Evolutionary conservation across 2,113 vertebrate species (phyloP).

Genomic region (Syngnathus typhle): DNA sequence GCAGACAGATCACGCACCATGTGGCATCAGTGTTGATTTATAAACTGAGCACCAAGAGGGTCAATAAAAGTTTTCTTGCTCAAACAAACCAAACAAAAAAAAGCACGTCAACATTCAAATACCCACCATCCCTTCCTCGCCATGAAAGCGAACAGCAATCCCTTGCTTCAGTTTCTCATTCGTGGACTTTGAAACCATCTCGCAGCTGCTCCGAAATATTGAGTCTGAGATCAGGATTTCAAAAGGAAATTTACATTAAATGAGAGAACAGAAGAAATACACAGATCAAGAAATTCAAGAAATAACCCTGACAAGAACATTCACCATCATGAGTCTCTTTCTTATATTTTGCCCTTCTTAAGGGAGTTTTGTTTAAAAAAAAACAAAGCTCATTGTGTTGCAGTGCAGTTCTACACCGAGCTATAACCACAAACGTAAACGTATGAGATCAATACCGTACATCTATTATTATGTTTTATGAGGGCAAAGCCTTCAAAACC

Average conservation of each 20-base stretch:
- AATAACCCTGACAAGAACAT: not conserved
- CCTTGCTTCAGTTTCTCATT: conserved; percentile 96
- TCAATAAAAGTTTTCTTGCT: not conserved
- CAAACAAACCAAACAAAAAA: not conserved
- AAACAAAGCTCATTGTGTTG: not conserved
- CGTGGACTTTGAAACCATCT: conserved; percentile 94
- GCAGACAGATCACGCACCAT: not conserved
- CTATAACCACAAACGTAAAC: not conserved
- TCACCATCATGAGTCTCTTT: not conserved
- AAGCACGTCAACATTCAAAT: not conserved
- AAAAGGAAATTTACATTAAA: not conserved
- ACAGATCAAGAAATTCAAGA: not conserved
- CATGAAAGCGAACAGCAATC: conserved; percentile 95
- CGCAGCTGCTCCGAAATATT: conserved; percentile 98
- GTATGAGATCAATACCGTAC: not conserved
- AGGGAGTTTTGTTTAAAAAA: not conserved
- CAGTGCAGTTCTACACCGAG: not conserved
- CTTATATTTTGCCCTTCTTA: not conserved
- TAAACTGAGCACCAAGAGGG: not conserved
- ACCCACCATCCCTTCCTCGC: conserved; percentile 97
- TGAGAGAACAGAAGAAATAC: not conserved
- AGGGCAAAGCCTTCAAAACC: not conserved
- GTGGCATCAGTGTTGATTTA: not conserved
- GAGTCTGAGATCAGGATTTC: conserved; percentile 72
- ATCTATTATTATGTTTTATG: not conserved